A percentile compares a stretch with the other conserved stretches of the same genome.
Conservation (phyloP, 2,113 vertebrate genomes). For the Xiphophorus maculatus region DNA sequence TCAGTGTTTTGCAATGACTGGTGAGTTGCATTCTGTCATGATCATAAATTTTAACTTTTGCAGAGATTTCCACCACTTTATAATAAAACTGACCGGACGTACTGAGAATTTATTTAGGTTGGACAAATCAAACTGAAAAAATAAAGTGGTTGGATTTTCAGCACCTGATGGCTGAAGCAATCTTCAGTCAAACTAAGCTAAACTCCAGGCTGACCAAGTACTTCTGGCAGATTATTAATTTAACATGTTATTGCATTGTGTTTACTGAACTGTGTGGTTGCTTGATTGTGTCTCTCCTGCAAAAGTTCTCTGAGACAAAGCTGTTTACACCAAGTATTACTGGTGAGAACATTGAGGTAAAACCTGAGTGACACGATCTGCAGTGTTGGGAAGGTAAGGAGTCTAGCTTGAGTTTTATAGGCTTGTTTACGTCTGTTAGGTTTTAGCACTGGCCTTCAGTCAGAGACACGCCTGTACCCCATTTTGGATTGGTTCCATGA, state of each 20-base stretch:
- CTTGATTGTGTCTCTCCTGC: too few relatives aligned
- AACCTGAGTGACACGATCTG: not conserved
- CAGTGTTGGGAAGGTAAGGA: not conserved
- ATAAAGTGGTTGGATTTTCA: too few relatives aligned
- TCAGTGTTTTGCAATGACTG: not conserved
- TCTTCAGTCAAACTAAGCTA: too few relatives aligned
- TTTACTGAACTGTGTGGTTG: too few relatives aligned
- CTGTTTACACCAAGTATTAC: not conserved
- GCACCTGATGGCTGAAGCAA: too few relatives aligned
- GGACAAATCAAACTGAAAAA: too few relatives aligned
- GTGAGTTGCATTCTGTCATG: not conserved
- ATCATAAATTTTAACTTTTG: not conserved
- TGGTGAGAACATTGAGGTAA: not conserved
- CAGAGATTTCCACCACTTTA: not conserved
- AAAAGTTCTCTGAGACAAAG: too few relatives aligned
- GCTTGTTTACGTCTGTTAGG: slow-evolving; percentile 16
- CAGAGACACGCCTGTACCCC: not conserved
- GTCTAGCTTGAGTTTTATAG: not conserved
- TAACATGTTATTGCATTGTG: too few relatives aligned
- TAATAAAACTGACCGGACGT: too few relatives aligned
- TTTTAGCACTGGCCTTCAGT: slow-evolving; percentile 3
- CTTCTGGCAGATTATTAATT: too few relatives aligned
- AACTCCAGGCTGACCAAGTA: too few relatives aligned
- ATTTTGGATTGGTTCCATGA: not conserved
- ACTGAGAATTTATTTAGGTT: too few relatives aligned